Evolutionary conservation across 2,113 vertebrate genomes (phyloP), one percentile per base, ranked within the genome.

Genomic region (Psilopogon haemacephalus): DNA sequence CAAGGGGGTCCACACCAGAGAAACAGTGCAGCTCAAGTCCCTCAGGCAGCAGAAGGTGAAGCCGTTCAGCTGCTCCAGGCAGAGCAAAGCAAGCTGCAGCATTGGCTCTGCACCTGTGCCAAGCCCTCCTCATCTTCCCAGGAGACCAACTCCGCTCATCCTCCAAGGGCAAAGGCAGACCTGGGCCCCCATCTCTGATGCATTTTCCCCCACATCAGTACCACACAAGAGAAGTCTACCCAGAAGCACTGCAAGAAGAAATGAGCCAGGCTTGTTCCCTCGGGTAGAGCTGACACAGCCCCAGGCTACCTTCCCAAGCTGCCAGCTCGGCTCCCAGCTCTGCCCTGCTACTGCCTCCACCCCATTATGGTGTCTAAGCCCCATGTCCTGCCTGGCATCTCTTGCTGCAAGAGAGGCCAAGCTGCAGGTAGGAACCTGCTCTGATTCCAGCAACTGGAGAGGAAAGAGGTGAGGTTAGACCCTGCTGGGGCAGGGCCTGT

Each of bases 401-500:
- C 89, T 88, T 64, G 60, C 1, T 68, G 75, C 32, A 73, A 68
- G 70, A 83, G 32, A 71, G 75, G 75, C 76, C 75, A 83, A 93
- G 84, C 89, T 89, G 93, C 82, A 64, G 87, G 87, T 35, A 89
- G 91, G 87, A 95, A 42, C 94, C 76, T 54, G 91, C 84, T 88
- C 59, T 0, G 0, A 58, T 91, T 88, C 69, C 75, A 88, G 74
- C 44, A 73, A 88, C 93, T 88, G 74, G 60, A 91, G 91, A 96
- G 65, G 88, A 96, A 95, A 96, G 90, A 88, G 55, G 65, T 88
- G 79, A 95, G 87, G 86, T 95, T 62, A 95, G 91, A 77, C 93
- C 96, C 91, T 32, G 0, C 32, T 4, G 17, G 75, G 79, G 65
- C 91, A 94, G 94, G 94, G 68, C 86, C 95, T 84, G 75, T 89